Conservation (phyloP, 1,140 invertebrate genomes). For the Paralvinella palmiformis region DNA sequence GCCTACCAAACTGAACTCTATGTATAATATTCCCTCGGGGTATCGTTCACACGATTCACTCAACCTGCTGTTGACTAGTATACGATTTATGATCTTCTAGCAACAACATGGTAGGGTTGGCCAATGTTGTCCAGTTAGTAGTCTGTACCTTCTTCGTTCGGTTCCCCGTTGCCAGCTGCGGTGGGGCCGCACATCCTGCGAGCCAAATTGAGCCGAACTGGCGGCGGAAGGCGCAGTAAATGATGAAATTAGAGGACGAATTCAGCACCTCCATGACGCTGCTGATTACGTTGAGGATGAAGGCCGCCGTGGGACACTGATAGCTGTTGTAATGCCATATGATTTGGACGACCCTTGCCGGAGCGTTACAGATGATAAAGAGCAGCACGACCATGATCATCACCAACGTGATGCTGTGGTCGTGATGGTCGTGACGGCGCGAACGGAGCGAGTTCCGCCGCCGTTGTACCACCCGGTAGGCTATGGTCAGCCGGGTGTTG, state of each 20-base stretch:
- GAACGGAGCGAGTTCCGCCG: background rate
- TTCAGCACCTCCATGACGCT: conserved; percentile 14
- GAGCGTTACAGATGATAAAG: conserved; percentile 3
- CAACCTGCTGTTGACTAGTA: no score
- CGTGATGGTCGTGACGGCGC: background rate
- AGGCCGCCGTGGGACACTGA: background rate
- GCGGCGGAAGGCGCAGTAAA: conserved; percentile 13
- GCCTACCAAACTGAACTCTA: no score
- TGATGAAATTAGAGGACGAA: conserved; percentile 11
- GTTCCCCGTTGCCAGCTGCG: no score
- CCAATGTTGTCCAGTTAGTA: no score
- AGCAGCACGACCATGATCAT: conserved; percentile 8
- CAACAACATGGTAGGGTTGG: no score
- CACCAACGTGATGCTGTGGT: conserved; percentile 5
- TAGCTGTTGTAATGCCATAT: background rate
- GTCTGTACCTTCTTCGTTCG: no score
- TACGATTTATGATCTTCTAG: no score
- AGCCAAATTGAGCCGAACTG: conserved; percentile 4
- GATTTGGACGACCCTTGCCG: conserved; percentile 7
- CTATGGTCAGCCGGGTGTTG: conserved; percentile 3
- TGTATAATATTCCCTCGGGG: no score
- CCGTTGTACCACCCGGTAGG: background rate
- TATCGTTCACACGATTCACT: no score
- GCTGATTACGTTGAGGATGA: conserved; percentile 2
- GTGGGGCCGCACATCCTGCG: background rate